phyloP scores from a whole-genome alignment of 2,113 vertebrate species.

The Gorsachius goisagi region DNA sequence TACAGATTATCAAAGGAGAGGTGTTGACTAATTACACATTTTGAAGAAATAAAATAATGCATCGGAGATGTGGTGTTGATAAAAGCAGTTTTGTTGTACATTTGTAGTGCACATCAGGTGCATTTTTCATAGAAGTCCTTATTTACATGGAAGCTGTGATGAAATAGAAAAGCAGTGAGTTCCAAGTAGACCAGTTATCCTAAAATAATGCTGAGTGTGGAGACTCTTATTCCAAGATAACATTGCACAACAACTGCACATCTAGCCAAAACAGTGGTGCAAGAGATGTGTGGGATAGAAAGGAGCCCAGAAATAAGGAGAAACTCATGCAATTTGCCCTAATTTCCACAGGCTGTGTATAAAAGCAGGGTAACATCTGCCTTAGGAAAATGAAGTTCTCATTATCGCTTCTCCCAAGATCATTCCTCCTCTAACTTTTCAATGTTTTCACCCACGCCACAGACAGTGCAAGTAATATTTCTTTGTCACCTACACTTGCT shows the following conservation, averaged over 20 bases:
- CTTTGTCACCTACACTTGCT: not conserved
- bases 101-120: not conserved
- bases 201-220: not conserved
- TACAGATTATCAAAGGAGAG: slow-evolving; percentile 33
- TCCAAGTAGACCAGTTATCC: not conserved
- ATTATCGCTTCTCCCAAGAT: not conserved
- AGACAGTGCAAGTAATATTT: not conserved
- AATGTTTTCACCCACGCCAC: not conserved
- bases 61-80: not conserved
- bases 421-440: not conserved
- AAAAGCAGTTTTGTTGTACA: not conserved
- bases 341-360: not conserved
- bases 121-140: not conserved
- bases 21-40: slow-evolving; percentile 50
- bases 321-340: not conserved
- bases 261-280: slow-evolving; percentile 11
- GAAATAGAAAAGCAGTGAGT: not conserved
- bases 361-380: not conserved
- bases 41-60: slow-evolving; percentile 24
- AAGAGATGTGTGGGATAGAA: not conserved
- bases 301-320: not conserved
- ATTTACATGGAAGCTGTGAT: not conserved
- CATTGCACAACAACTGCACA: not conserved
- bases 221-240: not conserved
- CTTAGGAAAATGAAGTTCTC: not conserved